phyloP scores from a whole-genome alignment of 2,113 vertebrate species.

The Aegithalos caudatus region DNA sequence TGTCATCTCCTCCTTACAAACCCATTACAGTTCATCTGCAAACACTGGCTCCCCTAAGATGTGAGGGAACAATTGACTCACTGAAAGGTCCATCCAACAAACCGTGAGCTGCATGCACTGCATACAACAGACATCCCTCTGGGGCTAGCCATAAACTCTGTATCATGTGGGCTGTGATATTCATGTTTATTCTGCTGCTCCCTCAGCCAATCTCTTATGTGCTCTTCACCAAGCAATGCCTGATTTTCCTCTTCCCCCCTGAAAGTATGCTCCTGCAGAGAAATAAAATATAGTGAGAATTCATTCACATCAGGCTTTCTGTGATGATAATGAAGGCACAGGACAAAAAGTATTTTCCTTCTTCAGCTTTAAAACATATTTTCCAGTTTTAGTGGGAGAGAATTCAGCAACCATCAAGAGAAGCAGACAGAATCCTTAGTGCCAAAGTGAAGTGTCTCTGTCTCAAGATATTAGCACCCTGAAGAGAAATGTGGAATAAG shows the following conservation, averaged over 20 bases:
- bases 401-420: not conserved
- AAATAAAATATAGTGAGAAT: not conserved
- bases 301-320: not conserved
- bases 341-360: not conserved
- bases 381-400: constrained; percentile 4
- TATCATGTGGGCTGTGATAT: not conserved
- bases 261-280: not conserved
- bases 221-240: not conserved
- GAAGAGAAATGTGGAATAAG: constrained; percentile 11
- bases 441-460: constrained; percentile 11
- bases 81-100: constrained; percentile 1
- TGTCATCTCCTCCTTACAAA: constrained; percentile 29
- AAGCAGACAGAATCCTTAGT: not conserved
- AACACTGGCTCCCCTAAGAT: not conserved
- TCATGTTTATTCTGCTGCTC: not conserved
- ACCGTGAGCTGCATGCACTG: not conserved
- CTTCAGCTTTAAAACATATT: not conserved
- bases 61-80: constrained; percentile 2
- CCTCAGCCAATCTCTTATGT: not conserved
- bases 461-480: constrained; percentile 39
- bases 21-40: constrained; percentile 16
- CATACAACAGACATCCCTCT: not conserved
- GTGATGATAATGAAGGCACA: not conserved
- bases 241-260: not conserved
- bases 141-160: not conserved